Percentiles rank a stretch among this genome's conserved stretches.
Conservation (phyloP, 1,140 invertebrate species). For the Drosophila serrata region DNA sequence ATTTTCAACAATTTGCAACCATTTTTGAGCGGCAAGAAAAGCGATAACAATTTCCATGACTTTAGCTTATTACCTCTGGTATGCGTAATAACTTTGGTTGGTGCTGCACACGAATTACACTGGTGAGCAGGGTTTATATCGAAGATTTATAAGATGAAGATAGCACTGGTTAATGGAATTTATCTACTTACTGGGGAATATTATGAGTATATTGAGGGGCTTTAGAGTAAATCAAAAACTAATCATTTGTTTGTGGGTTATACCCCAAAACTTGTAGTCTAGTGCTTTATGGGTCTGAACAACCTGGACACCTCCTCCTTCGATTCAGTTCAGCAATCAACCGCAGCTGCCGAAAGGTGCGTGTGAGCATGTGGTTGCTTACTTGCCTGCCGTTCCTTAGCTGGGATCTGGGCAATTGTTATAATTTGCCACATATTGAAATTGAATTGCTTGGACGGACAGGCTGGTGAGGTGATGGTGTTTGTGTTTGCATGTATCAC, state of each 20-base stretch:
- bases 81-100: constrained; percentile 61
- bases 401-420: constrained; percentile 52
- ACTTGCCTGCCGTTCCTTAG: constrained; percentile 1
- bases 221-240: neutral
- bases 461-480: neutral
- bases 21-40: constrained; percentile 40
- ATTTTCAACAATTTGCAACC: constrained; percentile 65
- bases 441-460: constrained; percentile 43
- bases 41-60: constrained; percentile 53
- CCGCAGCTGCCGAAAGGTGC: constrained; percentile 34
- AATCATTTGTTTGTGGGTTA: neutral
- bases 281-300: neutral
- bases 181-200: neutral
- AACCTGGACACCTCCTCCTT: constrained; percentile 21
- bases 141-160: neutral
- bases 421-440: constrained; percentile 63
- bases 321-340: constrained; percentile 38
- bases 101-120: constrained; percentile 36
- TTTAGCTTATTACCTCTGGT: constrained; percentile 55
- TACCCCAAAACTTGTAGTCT: neutral
- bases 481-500: constrained; percentile 21
- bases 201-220: neutral
- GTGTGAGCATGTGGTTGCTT: constrained; percentile 9
- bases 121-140: constrained; percentile 1
- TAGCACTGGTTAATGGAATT: too few relatives aligned